phyloP scores from a whole-genome alignment of 2,888 invertebrate species.

The Rhingia rostrata region DNA sequence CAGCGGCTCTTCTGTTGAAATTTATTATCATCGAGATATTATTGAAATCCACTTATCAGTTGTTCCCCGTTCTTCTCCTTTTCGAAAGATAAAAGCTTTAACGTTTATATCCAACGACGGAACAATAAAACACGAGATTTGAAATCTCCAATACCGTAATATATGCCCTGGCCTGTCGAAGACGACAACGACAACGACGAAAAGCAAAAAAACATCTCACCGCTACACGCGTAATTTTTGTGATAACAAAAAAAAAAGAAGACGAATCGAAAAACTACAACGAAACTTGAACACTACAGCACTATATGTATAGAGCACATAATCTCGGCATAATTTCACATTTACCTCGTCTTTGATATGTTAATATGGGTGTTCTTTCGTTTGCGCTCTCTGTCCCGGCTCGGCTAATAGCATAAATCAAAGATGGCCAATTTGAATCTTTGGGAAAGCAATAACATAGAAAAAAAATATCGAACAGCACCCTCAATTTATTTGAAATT shows the following conservation, averaged over 20 bases:
- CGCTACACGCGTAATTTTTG: conserved; percentile 42
- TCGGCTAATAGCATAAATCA: conserved; percentile 69
- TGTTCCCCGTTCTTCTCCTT: not conserved
- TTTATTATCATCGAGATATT: conserved; percentile 47
- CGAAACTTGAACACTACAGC: conserved; percentile 28
- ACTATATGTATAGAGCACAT: conserved; percentile 35
- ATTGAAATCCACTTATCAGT: conserved; percentile 53
- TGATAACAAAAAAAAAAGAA: conserved; percentile 37
- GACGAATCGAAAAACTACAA: conserved; percentile 16
- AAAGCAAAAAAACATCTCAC: conserved; percentile 20
- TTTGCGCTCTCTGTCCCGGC: conserved; percentile 25
- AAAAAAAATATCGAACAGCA: conserved; percentile 66
- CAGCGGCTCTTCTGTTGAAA: not conserved
- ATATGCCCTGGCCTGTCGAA: conserved; percentile 34
- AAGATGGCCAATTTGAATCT: conserved; percentile 74
- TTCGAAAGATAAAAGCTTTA: conserved; percentile 34
- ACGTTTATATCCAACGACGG: conserved; percentile 42
- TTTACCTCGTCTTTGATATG: conserved; percentile 72
- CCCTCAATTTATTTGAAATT: conserved; percentile 74
- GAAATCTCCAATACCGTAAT: conserved; percentile 50
- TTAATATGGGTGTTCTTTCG: conserved; percentile 47
- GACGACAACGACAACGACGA: conserved; percentile 7
- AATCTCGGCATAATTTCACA: conserved; percentile 53
- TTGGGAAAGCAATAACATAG: conserved; percentile 66
- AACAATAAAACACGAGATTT: conserved; percentile 58